These are phyloP conservation scores for Calypte anna DNA, from an alignment of 2,113 vertebrate genomes.

Conservation along the genomic window DNA sequence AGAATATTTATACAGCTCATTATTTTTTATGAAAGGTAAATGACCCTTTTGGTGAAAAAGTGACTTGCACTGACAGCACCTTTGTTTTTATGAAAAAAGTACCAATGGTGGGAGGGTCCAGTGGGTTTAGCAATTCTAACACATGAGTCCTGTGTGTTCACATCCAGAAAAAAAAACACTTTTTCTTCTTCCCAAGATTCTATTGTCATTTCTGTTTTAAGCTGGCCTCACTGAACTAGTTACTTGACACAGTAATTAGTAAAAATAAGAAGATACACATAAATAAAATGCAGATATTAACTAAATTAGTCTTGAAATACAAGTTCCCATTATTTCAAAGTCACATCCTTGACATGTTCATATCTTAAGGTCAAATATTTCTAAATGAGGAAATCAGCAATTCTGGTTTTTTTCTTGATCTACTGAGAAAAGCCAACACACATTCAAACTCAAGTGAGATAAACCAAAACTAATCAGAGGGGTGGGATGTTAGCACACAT, in stretches of 20 bases:
- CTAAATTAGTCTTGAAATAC: neutral
- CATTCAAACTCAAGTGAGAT: neutral
- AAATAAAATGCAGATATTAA: neutral
- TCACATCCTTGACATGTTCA: neutral
- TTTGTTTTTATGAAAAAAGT: neutral
- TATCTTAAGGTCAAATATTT: neutral
- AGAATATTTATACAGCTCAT: slow-evolving; percentile 6
- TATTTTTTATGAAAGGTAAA: slow-evolving; percentile 38
- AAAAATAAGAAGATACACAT: neutral
- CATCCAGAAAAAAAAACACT: neutral
- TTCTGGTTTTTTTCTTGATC: neutral
- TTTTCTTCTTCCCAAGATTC: neutral
- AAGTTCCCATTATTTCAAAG: neutral
- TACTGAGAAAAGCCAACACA: neutral
- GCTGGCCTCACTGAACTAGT: neutral
- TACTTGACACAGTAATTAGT: neutral
- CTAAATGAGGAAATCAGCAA: neutral
- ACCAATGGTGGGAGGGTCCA: fast-evolving
- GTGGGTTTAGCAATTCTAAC: neutral
- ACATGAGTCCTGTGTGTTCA: neutral
- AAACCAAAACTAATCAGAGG: neutral
- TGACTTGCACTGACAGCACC: neutral
- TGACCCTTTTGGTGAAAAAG: fast-evolving
- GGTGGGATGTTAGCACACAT: fast-evolving
- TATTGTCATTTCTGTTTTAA: neutral